A percentile compares a stretch with the other conserved stretches of the same genome.
These are phyloP conservation scores for Gymnopithys bicolor DNA, from an alignment of 2,797 vertebrate genomes.

Conservation along the genomic window DNA sequence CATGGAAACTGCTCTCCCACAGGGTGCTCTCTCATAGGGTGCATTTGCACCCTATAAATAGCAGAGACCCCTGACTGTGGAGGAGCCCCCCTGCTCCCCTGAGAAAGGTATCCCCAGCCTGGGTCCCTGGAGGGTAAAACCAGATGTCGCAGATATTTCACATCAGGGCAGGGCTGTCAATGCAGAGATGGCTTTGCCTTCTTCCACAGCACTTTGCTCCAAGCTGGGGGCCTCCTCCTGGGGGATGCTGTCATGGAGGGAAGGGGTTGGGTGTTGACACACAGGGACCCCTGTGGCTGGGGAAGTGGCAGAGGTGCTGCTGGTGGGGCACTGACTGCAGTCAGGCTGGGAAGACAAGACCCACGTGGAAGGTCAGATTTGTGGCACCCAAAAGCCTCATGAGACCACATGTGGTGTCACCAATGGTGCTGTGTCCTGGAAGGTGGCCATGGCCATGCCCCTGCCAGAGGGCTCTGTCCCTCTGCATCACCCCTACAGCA, in stretches of 20 bases:
- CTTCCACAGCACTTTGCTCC: not conserved
- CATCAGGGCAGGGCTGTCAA: not conserved
- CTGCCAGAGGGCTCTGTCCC: rapidly evolving
- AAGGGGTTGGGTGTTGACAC: not conserved
- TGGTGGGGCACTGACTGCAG: rapidly evolving
- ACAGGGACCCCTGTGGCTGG: rapidly evolving
- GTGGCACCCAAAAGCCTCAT: not conserved
- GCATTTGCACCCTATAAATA: not conserved
- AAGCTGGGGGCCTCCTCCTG: not conserved
- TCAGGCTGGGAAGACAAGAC: not conserved
- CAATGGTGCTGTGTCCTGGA: not conserved
- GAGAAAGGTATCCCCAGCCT: not conserved
- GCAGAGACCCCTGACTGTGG: rapidly evolving
- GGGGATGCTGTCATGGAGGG: not conserved
- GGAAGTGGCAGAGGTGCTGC: not conserved
- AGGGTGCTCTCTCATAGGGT: not conserved
- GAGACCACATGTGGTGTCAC: not conserved
- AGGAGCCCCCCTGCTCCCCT: not conserved
- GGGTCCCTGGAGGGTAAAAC: not conserved
- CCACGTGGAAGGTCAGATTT: not conserved
- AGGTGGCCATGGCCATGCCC: not conserved
- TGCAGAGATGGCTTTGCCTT: rapidly evolving
- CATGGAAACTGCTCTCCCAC: not conserved
- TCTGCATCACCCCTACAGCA: not conserved
- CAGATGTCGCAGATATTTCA: not conserved